These are phyloP conservation scores for Guaruba guarouba DNA, from an alignment of 2,113 vertebrate genomes.

Conservation along the genomic window DNA sequence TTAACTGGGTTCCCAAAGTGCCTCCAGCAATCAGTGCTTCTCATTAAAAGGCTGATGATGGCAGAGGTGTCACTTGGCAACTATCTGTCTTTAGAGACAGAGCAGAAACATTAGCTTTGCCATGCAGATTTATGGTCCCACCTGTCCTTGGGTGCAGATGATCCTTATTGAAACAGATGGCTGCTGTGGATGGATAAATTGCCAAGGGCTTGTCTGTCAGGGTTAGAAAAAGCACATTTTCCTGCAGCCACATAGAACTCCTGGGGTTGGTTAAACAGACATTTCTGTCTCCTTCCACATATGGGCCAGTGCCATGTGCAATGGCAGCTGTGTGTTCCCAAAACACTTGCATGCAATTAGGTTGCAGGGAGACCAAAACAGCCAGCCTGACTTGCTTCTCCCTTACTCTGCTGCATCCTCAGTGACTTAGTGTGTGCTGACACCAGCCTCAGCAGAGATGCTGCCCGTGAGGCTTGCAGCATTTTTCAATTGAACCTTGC, in stretches of 20 bases:
- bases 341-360: constrained; percentile 37
- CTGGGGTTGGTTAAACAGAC: not conserved
- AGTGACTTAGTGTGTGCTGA: not conserved
- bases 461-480: not conserved
- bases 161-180: not conserved
- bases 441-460: not conserved
- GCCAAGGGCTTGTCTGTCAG: not conserved
- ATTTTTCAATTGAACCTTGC: not conserved
- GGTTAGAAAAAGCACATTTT: not conserved
- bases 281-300: constrained; percentile 18
- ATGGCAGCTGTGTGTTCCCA: constrained; percentile 35
- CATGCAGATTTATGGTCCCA: not conserved
- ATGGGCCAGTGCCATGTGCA: not conserved
- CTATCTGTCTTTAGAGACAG: not conserved
- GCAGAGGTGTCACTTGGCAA: not conserved
- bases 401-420: not conserved
- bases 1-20: not conserved
- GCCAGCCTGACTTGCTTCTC: not conserved
- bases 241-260: not conserved
- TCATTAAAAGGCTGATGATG: not conserved
- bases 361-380: constrained; percentile 16
- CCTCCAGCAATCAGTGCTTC: not conserved
- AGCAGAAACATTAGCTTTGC: not conserved
- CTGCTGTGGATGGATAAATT: not conserved
- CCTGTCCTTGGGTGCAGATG: not conserved